These are phyloP conservation scores for Tachuris rubrigastra DNA, from an alignment of 2,113 vertebrate genomes.

Conservation along the genomic window DNA sequence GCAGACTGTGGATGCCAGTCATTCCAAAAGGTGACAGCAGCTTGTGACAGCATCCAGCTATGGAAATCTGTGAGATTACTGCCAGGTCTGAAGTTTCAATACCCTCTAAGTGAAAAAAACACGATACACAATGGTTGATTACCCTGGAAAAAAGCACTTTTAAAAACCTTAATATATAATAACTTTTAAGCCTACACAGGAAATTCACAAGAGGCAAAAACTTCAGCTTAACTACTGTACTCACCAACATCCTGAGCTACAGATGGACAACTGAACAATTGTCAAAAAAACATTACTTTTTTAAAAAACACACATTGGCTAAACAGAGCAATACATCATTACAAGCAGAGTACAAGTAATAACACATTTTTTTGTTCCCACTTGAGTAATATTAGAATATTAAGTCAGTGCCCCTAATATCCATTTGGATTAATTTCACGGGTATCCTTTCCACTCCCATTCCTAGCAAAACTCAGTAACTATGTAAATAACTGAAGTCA, in stretches of 20 bases:
- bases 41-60: neutral
- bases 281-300: neutral
- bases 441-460: neutral
- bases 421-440: neutral
- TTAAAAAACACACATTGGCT: neutral
- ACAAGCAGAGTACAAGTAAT: neutral
- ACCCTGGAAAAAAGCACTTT: neutral
- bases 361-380: neutral
- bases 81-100: neutral
- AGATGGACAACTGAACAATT: neutral
- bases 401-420: neutral
- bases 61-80: neutral
- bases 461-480: neutral
- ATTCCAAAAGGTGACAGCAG: neutral
- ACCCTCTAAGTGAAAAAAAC: neutral
- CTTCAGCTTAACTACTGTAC: neutral
- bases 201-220: neutral
- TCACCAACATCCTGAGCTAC: neutral
- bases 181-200: neutral
- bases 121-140: neutral
- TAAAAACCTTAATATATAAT: neutral
- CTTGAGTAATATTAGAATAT: neutral
- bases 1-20: neutral
- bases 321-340: neutral
- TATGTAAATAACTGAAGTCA: neutral